A percentile compares a stretch with the other conserved stretches of the same genome.
These are phyloP conservation scores for Acanthurus lineatus DNA, from an alignment of 2,797 vertebrate species.

Conservation along the genomic window DNA sequence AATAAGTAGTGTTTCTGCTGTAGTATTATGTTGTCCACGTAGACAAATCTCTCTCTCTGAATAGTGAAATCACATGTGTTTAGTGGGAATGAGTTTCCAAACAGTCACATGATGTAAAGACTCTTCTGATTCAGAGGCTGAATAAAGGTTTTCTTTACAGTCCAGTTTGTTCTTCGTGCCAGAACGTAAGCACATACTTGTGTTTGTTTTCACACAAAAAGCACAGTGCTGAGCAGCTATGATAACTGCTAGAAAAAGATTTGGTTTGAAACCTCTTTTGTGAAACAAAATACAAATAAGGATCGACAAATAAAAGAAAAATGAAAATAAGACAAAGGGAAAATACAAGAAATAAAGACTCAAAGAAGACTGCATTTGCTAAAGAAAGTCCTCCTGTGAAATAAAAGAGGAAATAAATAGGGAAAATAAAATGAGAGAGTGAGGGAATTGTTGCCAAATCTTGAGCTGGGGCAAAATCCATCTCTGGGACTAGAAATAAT, in stretches of 20 bases:
- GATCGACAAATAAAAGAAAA: neutral
- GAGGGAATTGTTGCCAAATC: conserved; percentile 60
- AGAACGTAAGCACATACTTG: neutral
- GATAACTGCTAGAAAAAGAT: neutral
- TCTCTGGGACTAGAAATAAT: conserved; percentile 56
- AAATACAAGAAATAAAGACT: neutral
- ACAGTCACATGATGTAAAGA: neutral
- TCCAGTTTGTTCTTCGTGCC: neutral
- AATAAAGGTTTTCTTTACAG: neutral
- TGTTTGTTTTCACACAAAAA: conserved; percentile 10
- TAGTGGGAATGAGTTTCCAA: neutral
- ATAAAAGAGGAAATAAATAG: conserved; percentile 49
- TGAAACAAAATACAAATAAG: neutral
- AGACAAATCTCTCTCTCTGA: neutral
- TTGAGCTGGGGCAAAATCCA: conserved; percentile 56
- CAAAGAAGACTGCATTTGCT: conserved; percentile 14
- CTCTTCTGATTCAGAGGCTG: neutral
- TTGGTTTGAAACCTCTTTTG: neutral
- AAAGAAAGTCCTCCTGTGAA: conserved; percentile 42
- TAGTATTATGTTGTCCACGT: neutral
- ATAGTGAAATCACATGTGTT: neutral
- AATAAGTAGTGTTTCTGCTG: neutral
- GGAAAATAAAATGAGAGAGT: conserved; percentile 39
- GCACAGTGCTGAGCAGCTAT: conserved; percentile 5
- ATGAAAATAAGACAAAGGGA: neutral